Conservation (phyloP, 2,113 vertebrate genomes). For the Lucifuga dentata region DNA sequence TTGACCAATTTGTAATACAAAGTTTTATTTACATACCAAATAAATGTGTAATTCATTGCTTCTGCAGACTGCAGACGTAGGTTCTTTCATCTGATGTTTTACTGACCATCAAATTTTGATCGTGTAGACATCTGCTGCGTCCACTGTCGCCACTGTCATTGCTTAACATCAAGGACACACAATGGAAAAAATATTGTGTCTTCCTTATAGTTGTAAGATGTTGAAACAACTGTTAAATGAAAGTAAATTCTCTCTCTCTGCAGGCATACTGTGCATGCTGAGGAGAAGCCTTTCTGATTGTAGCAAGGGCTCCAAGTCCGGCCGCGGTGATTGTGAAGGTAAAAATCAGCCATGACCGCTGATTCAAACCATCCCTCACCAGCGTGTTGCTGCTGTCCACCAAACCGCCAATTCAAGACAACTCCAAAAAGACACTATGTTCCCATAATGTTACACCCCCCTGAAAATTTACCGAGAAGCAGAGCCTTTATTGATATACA, state of each 20-base stretch:
- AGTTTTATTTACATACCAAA: too few species aligned
- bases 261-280: constrained; percentile 46
- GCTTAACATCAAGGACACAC: too few species aligned
- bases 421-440: neutral
- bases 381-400: neutral
- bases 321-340: neutral
- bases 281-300: accelerated
- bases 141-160: too few species aligned
- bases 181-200: neutral
- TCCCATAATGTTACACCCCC: neutral
- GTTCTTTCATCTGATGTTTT: too few species aligned
- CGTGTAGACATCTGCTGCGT: too few species aligned
- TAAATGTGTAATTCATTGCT: too few species aligned
- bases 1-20: too few species aligned
- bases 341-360: constrained; percentile 23
- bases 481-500: neutral
- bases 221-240: neutral
- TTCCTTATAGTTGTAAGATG: neutral
- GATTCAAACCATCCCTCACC: neutral
- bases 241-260: constrained; percentile 15
- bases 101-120: too few species aligned
- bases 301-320: accelerated
- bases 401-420: neutral
- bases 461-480: neutral
- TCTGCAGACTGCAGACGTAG: too few species aligned